Evolutionary conservation across 2,113 vertebrate genomes (phyloP), one percentile per base, ranked within the genome.

Genomic region (Rhegmatorhina hoffmannsi): DNA sequence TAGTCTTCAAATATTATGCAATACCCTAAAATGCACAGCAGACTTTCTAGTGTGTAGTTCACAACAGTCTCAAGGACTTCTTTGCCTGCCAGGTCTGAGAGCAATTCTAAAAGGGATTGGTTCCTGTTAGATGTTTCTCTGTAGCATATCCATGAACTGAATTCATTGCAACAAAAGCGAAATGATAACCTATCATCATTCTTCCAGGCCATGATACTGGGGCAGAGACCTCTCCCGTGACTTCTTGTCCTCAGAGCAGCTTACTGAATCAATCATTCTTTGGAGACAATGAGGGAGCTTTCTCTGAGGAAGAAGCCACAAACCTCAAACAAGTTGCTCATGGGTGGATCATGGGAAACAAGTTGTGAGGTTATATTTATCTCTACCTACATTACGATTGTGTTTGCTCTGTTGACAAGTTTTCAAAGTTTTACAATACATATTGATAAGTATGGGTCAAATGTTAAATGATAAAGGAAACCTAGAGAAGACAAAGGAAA

Each of bases 391-490:
- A 73, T 74, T 94, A 94, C 67, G 97, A 95, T 83, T 92, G 53
- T 81, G 97, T 95, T 95, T 96, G 80, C 73, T 87, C 86, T 97
- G 92, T 96, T 98, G 97, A 98, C 97, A 96, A 97, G 94, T 82
- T 95, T 96, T 73, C 92, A 90, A 93, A 91, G 89, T 91, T 44
- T 73, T 94, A 97, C 97, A 98, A 97, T 97, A 94, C 77, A 88
- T 95, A 97, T 97, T 96, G 96, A 97, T 97, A 97, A 97, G 95
- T 95, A 93, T 94, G 91, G 80, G 94, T 97, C 97, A 98, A 90
- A 49, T 97, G 96, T 97, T 94, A 96, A 56, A 84, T 82, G 83
- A 88, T 95, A 95, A 97, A 96, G 92, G 89, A 98, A 98, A 95
- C 66, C 53, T 49, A 13, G 43, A 80, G 64, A 92, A 87, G 68